phyloP scores from a whole-genome alignment of 2,888 invertebrate genomes.

The Clanis bilineata region DNA sequence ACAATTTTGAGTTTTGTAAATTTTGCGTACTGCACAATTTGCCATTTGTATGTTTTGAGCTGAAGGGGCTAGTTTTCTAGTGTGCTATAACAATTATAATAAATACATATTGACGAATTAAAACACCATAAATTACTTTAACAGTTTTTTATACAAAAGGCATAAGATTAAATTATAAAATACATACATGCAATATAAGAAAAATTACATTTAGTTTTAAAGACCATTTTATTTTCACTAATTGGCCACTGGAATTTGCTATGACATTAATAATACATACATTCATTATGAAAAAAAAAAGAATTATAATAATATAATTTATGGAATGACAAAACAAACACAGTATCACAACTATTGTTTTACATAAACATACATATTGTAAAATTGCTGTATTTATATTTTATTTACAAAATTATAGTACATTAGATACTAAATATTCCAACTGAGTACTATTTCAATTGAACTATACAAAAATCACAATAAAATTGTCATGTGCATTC shows the following conservation, averaged over 20 bases:
- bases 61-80: too few relatives aligned
- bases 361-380: conserved; percentile 13
- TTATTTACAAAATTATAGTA: conserved; percentile 13
- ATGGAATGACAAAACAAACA: conserved; percentile 17
- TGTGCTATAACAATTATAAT: too few relatives aligned
- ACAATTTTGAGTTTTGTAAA: too few relatives aligned
- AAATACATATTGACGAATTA: neutral
- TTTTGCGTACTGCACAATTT: too few relatives aligned
- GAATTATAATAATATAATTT: conserved; percentile 18
- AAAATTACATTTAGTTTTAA: neutral
- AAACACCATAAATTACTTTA: neutral
- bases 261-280: neutral
- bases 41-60: too few relatives aligned
- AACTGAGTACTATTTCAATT: neutral
- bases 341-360: conserved; percentile 16
- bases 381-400: conserved; percentile 4
- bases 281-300: neutral
- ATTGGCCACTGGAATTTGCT: conserved; percentile 3
- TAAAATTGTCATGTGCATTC: neutral
- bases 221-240: neutral
- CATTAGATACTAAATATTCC: neutral
- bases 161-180: neutral
- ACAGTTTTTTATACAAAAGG: neutral
- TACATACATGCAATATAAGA: neutral
- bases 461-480: neutral